phyloP scores from a whole-genome alignment of 1,140 invertebrate genomes.

The Rhyzopertha dominica region DNA sequence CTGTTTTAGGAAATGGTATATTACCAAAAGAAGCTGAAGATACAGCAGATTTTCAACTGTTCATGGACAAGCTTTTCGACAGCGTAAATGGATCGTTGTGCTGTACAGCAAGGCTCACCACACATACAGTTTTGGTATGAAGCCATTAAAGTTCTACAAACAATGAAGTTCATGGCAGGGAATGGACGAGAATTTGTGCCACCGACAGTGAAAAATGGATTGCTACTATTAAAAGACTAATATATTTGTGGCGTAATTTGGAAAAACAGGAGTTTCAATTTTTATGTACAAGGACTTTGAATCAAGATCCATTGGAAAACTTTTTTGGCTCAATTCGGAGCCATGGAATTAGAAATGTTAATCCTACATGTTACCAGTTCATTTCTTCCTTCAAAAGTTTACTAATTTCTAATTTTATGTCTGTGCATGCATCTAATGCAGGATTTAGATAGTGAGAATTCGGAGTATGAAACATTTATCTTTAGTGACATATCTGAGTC shows the following conservation, averaged over 20 bases:
- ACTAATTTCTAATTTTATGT: no score
- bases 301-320: conserved; percentile 17
- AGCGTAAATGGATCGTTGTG: conserved; percentile 15
- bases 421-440: no score
- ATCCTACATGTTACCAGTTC: conserved; percentile 6
- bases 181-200: background rate
- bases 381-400: background rate
- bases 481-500: no score
- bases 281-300: conserved; percentile 8
- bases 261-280: background rate
- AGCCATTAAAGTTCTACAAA: conserved; percentile 7
- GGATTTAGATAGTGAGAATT: no score
- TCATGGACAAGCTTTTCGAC: conserved; percentile 20
- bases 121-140: conserved; percentile 8
- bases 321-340: conserved; percentile 15
- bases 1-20: background rate
- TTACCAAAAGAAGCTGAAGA: background rate
- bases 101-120: conserved; percentile 7
- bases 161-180: no score
- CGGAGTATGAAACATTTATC: no score
- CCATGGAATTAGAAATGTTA: conserved; percentile 3
- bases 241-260: conserved; percentile 4
- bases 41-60: conserved; percentile 18
- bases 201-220: conserved; percentile 6
- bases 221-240: conserved; percentile 5